phyloP scores from a whole-genome alignment of 1,140 invertebrate species.

The silkworm (Bombyx mori) region DNA sequence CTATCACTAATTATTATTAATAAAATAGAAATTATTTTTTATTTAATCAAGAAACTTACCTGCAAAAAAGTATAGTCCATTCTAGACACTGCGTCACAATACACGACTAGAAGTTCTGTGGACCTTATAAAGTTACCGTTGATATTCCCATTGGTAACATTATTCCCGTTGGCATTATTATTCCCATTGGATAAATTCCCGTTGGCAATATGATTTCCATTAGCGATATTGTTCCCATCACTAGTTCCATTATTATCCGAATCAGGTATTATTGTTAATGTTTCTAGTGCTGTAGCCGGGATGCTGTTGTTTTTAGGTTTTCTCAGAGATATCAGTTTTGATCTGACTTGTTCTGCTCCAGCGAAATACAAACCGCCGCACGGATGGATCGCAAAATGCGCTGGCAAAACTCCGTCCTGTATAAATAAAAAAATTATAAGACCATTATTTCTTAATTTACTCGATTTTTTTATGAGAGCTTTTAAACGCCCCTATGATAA shows the following conservation, averaged over 20 bases:
- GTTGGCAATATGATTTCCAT: no score
- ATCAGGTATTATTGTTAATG: slow-evolving; percentile 28
- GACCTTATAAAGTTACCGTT: slow-evolving; percentile 7
- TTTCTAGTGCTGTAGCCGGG: slow-evolving; percentile 18
- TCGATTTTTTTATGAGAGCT: no score
- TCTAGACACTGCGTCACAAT: slow-evolving; percentile 43
- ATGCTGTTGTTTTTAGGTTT: slow-evolving; percentile 16
- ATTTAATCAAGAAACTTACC: slow-evolving; percentile 17
- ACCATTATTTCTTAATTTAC: no score
- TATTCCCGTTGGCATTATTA: background rate
- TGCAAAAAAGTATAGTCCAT: slow-evolving; percentile 57
- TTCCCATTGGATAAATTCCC: background rate
- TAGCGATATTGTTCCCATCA: background rate
- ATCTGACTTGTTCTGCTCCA: slow-evolving; percentile 46
- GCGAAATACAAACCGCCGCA: slow-evolving; percentile 53
- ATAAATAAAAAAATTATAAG: slow-evolving; percentile 1
- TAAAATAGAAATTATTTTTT: no score
- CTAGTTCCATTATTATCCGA: slow-evolving; percentile 5
- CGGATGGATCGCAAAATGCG: slow-evolving; percentile 46
- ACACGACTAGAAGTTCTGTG: slow-evolving; percentile 39
- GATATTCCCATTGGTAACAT: slow-evolving; percentile 2
- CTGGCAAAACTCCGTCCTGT: slow-evolving; percentile 36
- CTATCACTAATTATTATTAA: no score
- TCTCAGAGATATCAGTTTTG: slow-evolving; percentile 31
- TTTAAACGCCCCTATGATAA: no score